Evolutionary conservation across 2,797 vertebrate genomes (phyloP).

Genomic region (Clarias platycephalus): DNA sequence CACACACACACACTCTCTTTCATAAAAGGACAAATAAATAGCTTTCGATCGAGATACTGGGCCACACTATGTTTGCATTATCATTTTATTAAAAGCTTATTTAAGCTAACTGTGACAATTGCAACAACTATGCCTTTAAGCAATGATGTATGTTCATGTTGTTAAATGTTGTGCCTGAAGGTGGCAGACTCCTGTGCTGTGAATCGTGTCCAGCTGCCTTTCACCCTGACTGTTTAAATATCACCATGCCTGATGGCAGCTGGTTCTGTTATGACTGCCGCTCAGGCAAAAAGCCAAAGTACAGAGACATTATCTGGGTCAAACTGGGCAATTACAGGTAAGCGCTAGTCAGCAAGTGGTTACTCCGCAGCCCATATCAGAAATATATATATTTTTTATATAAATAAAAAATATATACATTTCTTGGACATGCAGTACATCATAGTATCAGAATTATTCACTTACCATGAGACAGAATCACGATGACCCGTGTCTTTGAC

Average conservation of each 20-base stretch:
- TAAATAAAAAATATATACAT: not conserved
- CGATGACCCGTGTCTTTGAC: not conserved
- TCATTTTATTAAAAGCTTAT: not conserved
- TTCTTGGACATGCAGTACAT: not conserved
- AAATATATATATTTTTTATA: not conserved
- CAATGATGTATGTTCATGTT: not conserved
- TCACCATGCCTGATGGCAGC: constrained; percentile 96
- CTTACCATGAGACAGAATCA: too few relatives aligned
- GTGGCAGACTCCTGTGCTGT: constrained; percentile 92
- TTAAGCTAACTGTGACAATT: not conserved
- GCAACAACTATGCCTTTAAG: not conserved
- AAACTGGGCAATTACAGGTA: constrained; percentile 97
- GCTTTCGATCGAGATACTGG: too few relatives aligned
- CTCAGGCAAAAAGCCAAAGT: constrained; percentile 91
- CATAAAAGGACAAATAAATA: too few relatives aligned
- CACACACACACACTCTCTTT: too few relatives aligned
- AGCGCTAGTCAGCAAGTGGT: constrained; percentile 31
- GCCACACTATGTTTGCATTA: too few relatives aligned
- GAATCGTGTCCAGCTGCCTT: constrained; percentile 97
- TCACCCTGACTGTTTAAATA: constrained; percentile 95
- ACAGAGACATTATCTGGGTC: constrained; percentile 96
- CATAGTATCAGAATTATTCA: too few relatives aligned
- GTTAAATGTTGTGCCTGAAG: constrained; percentile 63
- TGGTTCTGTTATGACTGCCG: constrained; percentile 98
- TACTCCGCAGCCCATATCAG: not conserved